phyloP scores from a whole-genome alignment of 1,140 invertebrate genomes.

The Anastrepha obliqua region DNA sequence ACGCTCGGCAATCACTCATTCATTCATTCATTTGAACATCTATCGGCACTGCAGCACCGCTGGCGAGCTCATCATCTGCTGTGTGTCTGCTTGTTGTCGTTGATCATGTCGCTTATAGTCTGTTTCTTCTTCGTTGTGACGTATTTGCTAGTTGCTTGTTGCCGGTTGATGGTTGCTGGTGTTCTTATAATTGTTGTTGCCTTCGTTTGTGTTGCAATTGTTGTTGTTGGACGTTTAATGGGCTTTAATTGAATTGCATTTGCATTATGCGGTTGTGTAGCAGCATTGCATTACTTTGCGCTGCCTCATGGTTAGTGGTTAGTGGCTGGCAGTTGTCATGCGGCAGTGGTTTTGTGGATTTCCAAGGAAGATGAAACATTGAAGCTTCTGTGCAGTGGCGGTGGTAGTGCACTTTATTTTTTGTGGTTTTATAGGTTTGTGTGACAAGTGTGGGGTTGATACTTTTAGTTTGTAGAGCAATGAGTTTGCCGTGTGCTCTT shows the following conservation, averaged over 20 bases:
- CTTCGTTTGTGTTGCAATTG: neutral
- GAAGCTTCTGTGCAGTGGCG: neutral
- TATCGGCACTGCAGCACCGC: neutral
- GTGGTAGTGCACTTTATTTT: neutral
- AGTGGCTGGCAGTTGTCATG: conserved; percentile 59
- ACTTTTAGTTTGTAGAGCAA: neutral
- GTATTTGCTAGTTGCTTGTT: neutral
- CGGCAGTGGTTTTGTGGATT: conserved; percentile 17
- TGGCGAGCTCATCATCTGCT: neutral
- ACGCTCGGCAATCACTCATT: neutral
- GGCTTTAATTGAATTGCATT: conserved; percentile 74
- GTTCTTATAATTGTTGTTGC: neutral
- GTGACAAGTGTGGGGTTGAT: neutral
- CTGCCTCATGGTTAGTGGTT: conserved; percentile 60
- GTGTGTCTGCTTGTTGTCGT: neutral
- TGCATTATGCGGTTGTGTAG: conserved; percentile 59
- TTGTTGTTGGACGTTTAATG: conserved; percentile 65
- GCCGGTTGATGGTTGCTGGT: neutral
- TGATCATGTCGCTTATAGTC: conserved; percentile 41
- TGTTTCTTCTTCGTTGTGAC: conserved; percentile 48
- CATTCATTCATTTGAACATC: conserved; percentile 10
- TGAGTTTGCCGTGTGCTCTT: no score
- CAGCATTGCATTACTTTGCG: conserved; percentile 54
- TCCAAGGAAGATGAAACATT: neutral
- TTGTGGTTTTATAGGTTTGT: neutral